phyloP scores from a whole-genome alignment of 1,140 invertebrate genomes.

The Trypoxylus dichotomus region DNA sequence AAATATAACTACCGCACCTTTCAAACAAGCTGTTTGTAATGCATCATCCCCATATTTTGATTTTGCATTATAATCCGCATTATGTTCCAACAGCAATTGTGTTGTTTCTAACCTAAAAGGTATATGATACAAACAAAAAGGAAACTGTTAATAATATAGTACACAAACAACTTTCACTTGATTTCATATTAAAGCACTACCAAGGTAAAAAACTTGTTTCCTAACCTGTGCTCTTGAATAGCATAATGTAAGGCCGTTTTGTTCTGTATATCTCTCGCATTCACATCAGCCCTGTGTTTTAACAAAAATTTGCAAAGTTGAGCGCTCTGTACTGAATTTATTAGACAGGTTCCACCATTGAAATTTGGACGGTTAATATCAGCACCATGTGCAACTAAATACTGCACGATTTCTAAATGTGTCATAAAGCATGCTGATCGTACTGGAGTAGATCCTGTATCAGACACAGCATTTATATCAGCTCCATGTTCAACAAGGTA shows the following conservation, averaged over 20 bases:
- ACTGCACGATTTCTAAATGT: slow-evolving; percentile 78
- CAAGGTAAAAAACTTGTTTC: not conserved
- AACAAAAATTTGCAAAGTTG: slow-evolving; percentile 81
- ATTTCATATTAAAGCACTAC: not conserved
- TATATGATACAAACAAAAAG: slow-evolving; percentile 2
- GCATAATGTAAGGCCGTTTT: slow-evolving; percentile 94
- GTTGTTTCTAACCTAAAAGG: slow-evolving; percentile 74
- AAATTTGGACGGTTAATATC: slow-evolving; percentile 86
- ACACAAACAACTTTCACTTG: slow-evolving; percentile 1
- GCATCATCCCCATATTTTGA: slow-evolving; percentile 88
- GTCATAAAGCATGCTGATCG: slow-evolving; percentile 93
- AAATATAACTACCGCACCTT: slow-evolving; percentile 83
- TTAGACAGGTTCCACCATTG: slow-evolving; percentile 91
- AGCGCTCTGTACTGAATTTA: slow-evolving; percentile 88
- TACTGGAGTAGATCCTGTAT: slow-evolving; percentile 86
- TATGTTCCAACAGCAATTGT: slow-evolving; percentile 75
- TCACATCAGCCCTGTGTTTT: slow-evolving; percentile 75
- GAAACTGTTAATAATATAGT: not conserved
- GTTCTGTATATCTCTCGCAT: slow-evolving; percentile 86
- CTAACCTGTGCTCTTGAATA: slow-evolving; percentile 77
- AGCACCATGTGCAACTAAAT: slow-evolving; percentile 80
- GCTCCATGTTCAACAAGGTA: slow-evolving; percentile 79
- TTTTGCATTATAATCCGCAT: slow-evolving; percentile 75
- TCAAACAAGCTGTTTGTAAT: slow-evolving; percentile 85
- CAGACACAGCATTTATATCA: slow-evolving; percentile 80